phyloP scores from a whole-genome alignment of 2,888 invertebrate species.

The Chrysodeixis includens region DNA sequence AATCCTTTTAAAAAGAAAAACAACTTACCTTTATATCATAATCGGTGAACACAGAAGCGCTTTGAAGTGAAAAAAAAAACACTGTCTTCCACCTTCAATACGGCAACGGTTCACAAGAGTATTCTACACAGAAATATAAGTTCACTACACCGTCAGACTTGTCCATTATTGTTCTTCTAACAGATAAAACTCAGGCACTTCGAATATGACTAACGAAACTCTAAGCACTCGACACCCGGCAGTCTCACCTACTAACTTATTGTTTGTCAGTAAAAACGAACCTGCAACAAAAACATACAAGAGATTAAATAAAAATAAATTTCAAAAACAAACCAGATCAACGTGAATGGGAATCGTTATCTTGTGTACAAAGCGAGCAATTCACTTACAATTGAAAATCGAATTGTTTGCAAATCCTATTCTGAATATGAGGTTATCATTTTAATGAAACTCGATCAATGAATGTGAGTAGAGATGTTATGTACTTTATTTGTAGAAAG shows the following conservation, averaged over 20 bases:
- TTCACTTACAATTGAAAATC: constrained; percentile 11
- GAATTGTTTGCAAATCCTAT: constrained; percentile 26
- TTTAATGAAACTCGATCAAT: constrained; percentile 24
- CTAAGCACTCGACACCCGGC: constrained; percentile 44
- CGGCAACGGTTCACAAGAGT: constrained; percentile 59
- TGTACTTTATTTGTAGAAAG: not conserved
- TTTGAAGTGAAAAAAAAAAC: constrained; percentile 65
- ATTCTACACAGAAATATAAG: constrained; percentile 50
- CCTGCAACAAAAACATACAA: constrained; percentile 55
- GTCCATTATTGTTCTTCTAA: constrained; percentile 43
- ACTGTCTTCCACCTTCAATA: constrained; percentile 62
- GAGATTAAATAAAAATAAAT: constrained; percentile 18
- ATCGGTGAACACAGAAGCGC: constrained; percentile 69
- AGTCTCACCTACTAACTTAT: constrained; percentile 26
- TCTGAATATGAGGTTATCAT: constrained; percentile 19
- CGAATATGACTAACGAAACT: constrained; percentile 39
- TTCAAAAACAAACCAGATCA: constrained; percentile 9
- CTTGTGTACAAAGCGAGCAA: constrained; percentile 11
- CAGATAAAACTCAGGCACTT: constrained; percentile 56
- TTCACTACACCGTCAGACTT: constrained; percentile 55
- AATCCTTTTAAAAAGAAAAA: constrained; percentile 22
- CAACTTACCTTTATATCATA: constrained; percentile 83
- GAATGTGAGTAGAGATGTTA: constrained; percentile 14
- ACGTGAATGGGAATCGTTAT: constrained; percentile 10
- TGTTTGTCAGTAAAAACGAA: constrained; percentile 25